phyloP scores from a whole-genome alignment of 2,113 vertebrate species.

The Hippocampus mohnikei region DNA sequence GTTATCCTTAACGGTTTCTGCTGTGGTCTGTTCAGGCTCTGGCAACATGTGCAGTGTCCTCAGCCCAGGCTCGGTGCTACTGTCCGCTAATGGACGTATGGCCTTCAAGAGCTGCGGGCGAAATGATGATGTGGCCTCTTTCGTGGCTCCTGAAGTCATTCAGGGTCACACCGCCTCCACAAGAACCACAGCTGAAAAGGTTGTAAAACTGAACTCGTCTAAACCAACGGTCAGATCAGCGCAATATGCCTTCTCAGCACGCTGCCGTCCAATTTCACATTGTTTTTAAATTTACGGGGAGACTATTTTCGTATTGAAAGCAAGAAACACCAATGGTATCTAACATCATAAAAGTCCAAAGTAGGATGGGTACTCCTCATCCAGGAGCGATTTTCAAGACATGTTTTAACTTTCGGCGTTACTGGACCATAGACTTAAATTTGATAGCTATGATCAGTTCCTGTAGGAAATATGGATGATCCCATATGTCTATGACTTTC shows the following conservation, averaged over 20 bases:
- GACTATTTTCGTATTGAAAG: background rate
- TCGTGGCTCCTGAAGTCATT: constrained; percentile 80
- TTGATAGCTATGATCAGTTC: too few species aligned
- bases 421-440: too few species aligned
- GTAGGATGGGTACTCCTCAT: too few species aligned
- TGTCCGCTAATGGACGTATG: constrained; percentile 76
- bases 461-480: too few species aligned
- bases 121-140: constrained; percentile 72
- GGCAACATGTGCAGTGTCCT: constrained; percentile 72
- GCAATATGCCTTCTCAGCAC: background rate
- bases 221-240: background rate
- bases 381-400: too few species aligned
- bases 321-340: background rate
- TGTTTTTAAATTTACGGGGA: background rate
- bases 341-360: background rate
- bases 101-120: constrained; percentile 77
- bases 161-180: constrained; percentile 51
- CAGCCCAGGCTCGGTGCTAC: constrained; percentile 80
- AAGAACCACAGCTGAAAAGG: constrained; percentile 71
- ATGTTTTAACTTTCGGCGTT: too few species aligned
- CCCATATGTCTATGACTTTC: too few species aligned
- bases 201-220: constrained; percentile 33
- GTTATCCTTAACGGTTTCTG: background rate
- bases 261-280: background rate
- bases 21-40: constrained; percentile 56